A percentile compares a stretch with the other conserved stretches of the same genome.
These are phyloP conservation scores for Trachelus stipa DNA, from an alignment of 2,888 invertebrate genomes.

Conservation along the genomic window DNA sequence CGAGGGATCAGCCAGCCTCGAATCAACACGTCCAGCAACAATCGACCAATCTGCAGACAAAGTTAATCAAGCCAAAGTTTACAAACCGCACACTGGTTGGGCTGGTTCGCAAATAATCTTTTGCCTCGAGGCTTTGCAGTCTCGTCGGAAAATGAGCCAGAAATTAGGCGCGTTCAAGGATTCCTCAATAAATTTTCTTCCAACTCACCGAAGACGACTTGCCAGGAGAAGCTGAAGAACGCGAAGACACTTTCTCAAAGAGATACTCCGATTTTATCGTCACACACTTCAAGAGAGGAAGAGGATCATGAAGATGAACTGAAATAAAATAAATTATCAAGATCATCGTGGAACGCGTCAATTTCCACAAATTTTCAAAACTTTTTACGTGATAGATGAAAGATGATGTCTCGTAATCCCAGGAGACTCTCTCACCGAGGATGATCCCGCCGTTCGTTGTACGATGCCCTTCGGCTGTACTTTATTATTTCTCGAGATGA, in stretches of 20 bases:
- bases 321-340: not conserved
- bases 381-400: not conserved
- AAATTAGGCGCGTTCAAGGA: not conserved
- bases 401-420: not conserved
- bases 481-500: not conserved
- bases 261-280: not conserved
- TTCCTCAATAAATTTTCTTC: not conserved
- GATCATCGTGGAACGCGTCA: not conserved
- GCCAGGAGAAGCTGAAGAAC: not conserved
- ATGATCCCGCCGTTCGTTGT: not conserved
- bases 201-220: not conserved
- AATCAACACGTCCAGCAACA: slow-evolving; percentile 29
- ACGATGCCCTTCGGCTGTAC: not conserved
- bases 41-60: slow-evolving; percentile 16
- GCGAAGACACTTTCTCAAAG: not conserved
- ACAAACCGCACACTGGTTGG: slow-evolving; percentile 44
- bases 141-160: slow-evolving; percentile 37
- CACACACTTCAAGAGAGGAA: not conserved
- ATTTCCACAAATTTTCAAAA: not conserved
- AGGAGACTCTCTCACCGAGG: not conserved
- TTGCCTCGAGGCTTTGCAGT: slow-evolving; percentile 41
- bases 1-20: slow-evolving; percentile 39
- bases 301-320: not conserved
- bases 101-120: slow-evolving; percentile 49
- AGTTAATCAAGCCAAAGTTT: slow-evolving; percentile 39